Evolutionary conservation across 2,797 vertebrate genomes (phyloP).

Genomic region (Scyliorhinus canicula): DNA sequence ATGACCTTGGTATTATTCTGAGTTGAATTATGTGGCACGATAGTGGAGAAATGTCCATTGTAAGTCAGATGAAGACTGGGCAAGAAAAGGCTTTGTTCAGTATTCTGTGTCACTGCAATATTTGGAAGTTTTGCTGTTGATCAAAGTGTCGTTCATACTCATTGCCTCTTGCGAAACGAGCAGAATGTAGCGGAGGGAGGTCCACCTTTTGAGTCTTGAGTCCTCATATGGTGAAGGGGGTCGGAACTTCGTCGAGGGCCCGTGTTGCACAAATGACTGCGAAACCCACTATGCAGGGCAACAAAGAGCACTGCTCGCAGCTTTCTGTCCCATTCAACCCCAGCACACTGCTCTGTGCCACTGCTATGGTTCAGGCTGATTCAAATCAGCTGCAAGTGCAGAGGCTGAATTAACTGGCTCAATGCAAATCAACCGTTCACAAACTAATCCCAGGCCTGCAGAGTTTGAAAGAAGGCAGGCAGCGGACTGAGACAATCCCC

Average conservation of each 20-base stretch:
- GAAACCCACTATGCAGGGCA: neutral
- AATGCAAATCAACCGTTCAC: constrained; percentile 56
- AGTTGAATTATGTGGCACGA: neutral
- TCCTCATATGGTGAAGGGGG: neutral
- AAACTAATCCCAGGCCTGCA: constrained; percentile 57
- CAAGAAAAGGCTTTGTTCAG: neutral
- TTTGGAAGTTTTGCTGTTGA: neutral
- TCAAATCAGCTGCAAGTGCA: constrained; percentile 49
- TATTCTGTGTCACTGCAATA: neutral
- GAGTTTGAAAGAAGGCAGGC: constrained; percentile 56
- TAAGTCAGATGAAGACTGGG: neutral
- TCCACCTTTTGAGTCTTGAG: neutral
- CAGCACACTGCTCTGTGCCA: constrained; percentile 45
- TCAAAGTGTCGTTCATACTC: neutral
- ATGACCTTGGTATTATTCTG: neutral
- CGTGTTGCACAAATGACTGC: neutral
- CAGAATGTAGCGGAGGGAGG: neutral
- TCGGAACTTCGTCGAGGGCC: neutral
- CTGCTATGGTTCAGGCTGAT: constrained; percentile 49
- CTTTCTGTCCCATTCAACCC: constrained; percentile 45
- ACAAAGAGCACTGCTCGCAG: neutral
- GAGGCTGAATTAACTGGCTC: constrained; percentile 56
- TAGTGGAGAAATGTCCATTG: neutral
- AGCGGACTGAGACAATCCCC: constrained; percentile 62
- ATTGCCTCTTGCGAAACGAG: neutral